Base-by-base conservation (phyloP, 23 tunicate species). In the Ciona savignyi region DNA sequence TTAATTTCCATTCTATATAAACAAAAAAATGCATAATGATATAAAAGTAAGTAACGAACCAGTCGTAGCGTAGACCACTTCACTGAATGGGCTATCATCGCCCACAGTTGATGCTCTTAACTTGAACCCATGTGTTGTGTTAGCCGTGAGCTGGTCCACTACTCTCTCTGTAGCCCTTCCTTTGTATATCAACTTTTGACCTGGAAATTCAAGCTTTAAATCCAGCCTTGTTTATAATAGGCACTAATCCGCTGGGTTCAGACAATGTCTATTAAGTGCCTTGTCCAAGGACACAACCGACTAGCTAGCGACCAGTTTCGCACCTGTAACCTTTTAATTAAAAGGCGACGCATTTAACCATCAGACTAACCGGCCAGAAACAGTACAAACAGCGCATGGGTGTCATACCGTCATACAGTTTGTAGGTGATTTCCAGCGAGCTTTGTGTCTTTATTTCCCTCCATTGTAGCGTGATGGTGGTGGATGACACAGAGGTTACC, bases 21-120 rank as follows among this genome's bases (percentile, higher is more conserved):
- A n/a, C n/a, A n/a, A n/a, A n/a, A n/a, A n/a, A n/a, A n/a, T n/a
- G n/a, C n/a, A n/a, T n/a, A n/a, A n/a, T n/a, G n/a, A n/a, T n/a
- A n/a, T n/a, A n/a, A n/a, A n/a, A n/a, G n/a, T n/a, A n/a, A n/a
- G n/a, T n/a, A n/a, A 42, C 56, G 11, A 67, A 88, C 96, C 96
- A 25, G 96, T 81, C 25, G 73, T 68, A 9, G 67, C 84, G 1
- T 78, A 11, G 2, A 77, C 87, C 3, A 73, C 66, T 35, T 73
- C 87, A 77, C 96, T 88, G 72, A 49, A 88, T 27, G 96, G 83
- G 35, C 96, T 88, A 25, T 88, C 96, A 61, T 88, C 87, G 21
- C 96, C 96, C 35, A 77, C 21, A 23, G 96, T 63, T 11, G 96
- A 88, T 15, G 84, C 77, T 60, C 86, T 48, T 4, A 88, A 35